phyloP scores from a whole-genome alignment of 2,888 invertebrate species.

The Polyommatus iphigenia region DNA sequence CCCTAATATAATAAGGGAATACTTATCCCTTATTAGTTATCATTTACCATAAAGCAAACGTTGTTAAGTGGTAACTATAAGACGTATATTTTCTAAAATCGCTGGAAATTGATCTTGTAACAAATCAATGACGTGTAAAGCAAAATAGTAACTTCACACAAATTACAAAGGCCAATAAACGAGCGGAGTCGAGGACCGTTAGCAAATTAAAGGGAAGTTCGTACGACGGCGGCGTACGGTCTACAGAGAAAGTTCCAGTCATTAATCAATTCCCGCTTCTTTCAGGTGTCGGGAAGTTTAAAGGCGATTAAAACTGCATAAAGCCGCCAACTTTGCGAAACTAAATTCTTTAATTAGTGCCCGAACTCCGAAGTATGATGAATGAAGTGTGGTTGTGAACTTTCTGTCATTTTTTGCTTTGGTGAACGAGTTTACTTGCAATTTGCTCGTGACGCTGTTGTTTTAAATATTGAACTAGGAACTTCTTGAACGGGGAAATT shows the following conservation, averaged over 20 bases:
- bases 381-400: constrained; percentile 32
- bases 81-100: neutral
- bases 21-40: too few species aligned
- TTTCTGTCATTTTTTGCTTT: constrained; percentile 23
- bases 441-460: neutral
- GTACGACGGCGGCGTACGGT: constrained; percentile 26
- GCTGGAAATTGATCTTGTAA: neutral
- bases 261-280: constrained; percentile 49
- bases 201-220: constrained; percentile 38
- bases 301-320: constrained; percentile 42
- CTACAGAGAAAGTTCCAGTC: constrained; percentile 43
- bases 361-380: constrained; percentile 32
- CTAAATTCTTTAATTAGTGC: constrained; percentile 37
- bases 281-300: constrained; percentile 42
- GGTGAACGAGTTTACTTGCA: constrained; percentile 9
- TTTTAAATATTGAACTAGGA: neutral
- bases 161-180: constrained; percentile 25
- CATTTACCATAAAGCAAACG: neutral
- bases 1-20: too few species aligned
- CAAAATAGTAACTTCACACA: constrained; percentile 5
- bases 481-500: neutral
- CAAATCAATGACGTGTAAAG: neutral
- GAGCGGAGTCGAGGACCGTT: constrained; percentile 24
- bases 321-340: constrained; percentile 37
- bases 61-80: neutral